Percentiles rank a stretch among this genome's conserved stretches.
Conservation (phyloP, 2,888 invertebrate species). For the Euzetes globulus region DNA sequence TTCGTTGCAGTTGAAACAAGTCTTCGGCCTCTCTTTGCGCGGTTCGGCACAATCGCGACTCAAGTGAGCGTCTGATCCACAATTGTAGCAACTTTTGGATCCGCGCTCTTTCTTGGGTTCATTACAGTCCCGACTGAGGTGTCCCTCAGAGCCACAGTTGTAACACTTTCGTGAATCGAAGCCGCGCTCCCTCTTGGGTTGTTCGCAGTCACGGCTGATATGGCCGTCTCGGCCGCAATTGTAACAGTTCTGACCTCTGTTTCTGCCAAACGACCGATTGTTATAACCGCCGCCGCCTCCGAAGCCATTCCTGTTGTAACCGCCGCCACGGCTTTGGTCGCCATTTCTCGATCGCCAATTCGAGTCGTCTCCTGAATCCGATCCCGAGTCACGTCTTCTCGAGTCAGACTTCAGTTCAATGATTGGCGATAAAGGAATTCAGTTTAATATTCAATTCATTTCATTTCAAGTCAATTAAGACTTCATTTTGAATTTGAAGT, state of each 20-base stretch:
- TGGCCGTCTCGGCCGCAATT: constrained; percentile 43
- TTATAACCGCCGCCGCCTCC: not conserved
- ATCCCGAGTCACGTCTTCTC: not conserved
- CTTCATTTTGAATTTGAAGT: not conserved
- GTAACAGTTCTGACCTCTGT: constrained; percentile 34
- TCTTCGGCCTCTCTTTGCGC: constrained; percentile 32
- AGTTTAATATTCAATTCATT: not conserved
- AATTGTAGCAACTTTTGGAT: constrained; percentile 37
- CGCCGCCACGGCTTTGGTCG: not conserved
- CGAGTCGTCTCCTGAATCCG: constrained; percentile 8
- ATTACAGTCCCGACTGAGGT: constrained; percentile 40
- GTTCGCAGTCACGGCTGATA: constrained; percentile 41
- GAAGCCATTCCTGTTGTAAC: not conserved
- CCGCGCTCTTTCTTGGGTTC: constrained; percentile 30
- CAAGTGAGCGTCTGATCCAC: constrained; percentile 39
- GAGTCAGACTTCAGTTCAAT: not conserved
- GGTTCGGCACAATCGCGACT: constrained; percentile 39
- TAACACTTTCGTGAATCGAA: constrained; percentile 26
- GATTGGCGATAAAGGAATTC: not conserved
- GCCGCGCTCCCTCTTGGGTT: constrained; percentile 8
- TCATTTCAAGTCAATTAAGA: not conserved
- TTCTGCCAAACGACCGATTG: constrained; percentile 7
- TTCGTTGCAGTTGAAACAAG: constrained; percentile 35
- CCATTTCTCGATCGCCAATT: not conserved
- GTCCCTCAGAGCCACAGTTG: constrained; percentile 40